Evolutionary conservation across 1,140 invertebrate genomes (phyloP), one percentile per base, ranked within the genome.

Genomic region (Chlorops oryzae): DNA sequence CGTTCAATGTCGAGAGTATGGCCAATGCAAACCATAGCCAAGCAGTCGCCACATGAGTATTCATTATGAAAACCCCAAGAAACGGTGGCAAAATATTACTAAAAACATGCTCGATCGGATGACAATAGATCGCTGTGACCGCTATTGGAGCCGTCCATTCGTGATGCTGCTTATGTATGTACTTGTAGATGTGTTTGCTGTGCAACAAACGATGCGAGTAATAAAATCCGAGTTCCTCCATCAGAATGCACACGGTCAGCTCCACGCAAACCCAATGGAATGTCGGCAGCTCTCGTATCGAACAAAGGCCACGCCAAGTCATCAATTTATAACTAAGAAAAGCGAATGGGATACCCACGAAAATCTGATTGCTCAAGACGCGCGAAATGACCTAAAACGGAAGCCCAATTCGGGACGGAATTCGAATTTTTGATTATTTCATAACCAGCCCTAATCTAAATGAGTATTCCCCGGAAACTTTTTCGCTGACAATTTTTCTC

Each of bases 71-170:
- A 10, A 91, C 86, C 10, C 91, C 91, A 18, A 90, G 59, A 57
- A 89, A 81, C 5, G 86, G 83, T 21, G 90, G 90, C 25, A 91
- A 46, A 21, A 92, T 62, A 74, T 93, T 93, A 21, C 87, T 88
- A 39, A 91, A 78, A 38, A 91, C 76, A 70, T 93, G 90, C 67
- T 93, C 91, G 12, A 93, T 61, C 3, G 91, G 90, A 74, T 93
- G 90, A 57, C 88, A 88, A 73, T 93, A 94, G 32, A 91, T 78
- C 17, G 88, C 84, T 1, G 88, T 86, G 2, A 94, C 81, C 32
- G 87, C 86, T 35, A 90, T 81, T 2, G 88, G 87, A 3, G 87
- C 84, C n/a, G 86, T 88, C 88, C 87, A 90, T 67, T 90, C 84
- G 53, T 90, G 87, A 65, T 93, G 90, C 51, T 83, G 78, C 64